phyloP scores from a whole-genome alignment of 2,113 vertebrate species.

The Microtus richardsoni region DNA sequence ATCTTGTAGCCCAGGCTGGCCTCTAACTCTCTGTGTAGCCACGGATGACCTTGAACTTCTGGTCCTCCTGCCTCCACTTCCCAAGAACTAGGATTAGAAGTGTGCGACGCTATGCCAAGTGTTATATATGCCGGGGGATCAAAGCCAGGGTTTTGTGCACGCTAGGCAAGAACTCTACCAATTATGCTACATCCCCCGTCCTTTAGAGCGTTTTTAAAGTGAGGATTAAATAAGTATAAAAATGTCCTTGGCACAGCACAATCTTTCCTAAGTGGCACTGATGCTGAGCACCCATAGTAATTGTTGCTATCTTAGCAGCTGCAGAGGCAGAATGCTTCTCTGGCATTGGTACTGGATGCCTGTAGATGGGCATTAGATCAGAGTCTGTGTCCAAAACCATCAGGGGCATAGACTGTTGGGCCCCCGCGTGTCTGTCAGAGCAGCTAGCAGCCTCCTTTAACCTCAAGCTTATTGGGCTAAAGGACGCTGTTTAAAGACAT shows the following conservation, averaged over 20 bases:
- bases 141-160: neutral
- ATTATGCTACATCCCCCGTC: neutral
- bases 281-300: neutral
- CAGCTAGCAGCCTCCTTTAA: neutral
- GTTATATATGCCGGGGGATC: neutral
- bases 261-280: neutral
- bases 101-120: neutral
- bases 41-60: neutral
- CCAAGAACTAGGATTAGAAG: neutral
- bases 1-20: neutral
- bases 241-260: neutral
- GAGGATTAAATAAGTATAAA: constrained; percentile 32
- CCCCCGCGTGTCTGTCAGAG: neutral
- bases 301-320: neutral
- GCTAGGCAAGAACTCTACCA: neutral
- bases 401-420: neutral
- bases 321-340: neutral
- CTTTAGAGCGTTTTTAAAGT: neutral
- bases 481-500: neutral
- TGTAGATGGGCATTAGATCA: neutral
- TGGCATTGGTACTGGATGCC: neutral
- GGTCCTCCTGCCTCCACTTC: neutral
- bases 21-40: neutral
- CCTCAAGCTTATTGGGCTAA: constrained; percentile 10
- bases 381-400: neutral